Base-by-base conservation (phyloP, 2,797 vertebrate genomes). In the Vespertilio murinus region DNA sequence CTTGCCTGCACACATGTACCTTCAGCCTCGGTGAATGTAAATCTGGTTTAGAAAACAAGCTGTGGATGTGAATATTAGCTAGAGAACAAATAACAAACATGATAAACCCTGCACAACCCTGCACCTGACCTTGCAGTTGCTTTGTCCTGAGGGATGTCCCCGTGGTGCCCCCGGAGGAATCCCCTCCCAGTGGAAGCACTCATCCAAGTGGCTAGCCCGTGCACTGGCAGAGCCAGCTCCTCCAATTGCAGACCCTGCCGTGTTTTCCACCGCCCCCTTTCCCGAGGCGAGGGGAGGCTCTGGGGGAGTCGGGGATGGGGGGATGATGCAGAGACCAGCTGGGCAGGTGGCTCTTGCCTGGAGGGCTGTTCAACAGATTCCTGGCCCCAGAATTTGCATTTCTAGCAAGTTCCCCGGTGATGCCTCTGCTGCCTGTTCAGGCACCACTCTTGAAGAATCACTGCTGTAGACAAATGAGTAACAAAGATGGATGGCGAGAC, bases 1-100 rank as follows among this genome's bases (percentile, higher is more conserved):
- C 33, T 40, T 2, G 12, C n/a, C 35, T 64, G 2, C 2, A 4
- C 13, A 25, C 3, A 0, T 6, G 2, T 5, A 2, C 23, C 65
- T 78, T 54, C 35, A 28, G 23, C 38, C 67, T 33, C 22, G 0
- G 18, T 71, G 28, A 28, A 25, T 35, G 7, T 59, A 45, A n/a
- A 61, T 54, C 14, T 35, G 23, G 18, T 16, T 8, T 2, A n/a
- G 33, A 61, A 88, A 81, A 14, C 28, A 38, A 67, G 45, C 25
- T 23, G 20, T 20, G 5, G 30, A 33, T 22, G 3, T 28, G 70
- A 65, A 77, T 56, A 25, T 79, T 18, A 70, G 45, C 84, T 42
- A 8, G 64, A 74, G 33, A 12, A 40, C 38, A 78, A 16, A 6
- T 3, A 7, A 14, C 56, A 23, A 18, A 14, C 5, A 17, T 61